Percentiles rank a stretch among this genome's conserved stretches.
Evolutionary conservation across 1,140 invertebrate species (phyloP).

Genomic region (Calliphora vicina): DNA sequence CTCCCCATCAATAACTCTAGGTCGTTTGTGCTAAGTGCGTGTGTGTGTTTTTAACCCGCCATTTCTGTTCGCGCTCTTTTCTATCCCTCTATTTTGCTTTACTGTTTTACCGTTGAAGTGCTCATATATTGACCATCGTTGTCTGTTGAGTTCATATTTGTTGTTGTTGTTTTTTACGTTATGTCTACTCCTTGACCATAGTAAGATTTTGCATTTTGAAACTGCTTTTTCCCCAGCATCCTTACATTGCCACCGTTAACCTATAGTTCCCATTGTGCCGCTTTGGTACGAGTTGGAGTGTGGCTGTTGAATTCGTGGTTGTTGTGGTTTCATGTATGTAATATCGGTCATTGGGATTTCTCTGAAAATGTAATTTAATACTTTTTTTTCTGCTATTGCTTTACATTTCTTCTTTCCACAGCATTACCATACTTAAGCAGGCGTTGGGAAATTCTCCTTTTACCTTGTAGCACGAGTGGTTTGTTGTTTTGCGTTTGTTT

Average conservation of each 20-base stretch:
- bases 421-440: too few species aligned
- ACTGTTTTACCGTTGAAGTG: background rate
- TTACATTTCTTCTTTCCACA: background rate
- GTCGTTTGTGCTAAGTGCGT: too few species aligned
- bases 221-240: background rate
- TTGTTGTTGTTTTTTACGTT: background rate
- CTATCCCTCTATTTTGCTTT: background rate
- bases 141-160: background rate
- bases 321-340: background rate
- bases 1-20: too few species aligned
- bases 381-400: background rate
- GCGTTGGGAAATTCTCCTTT: too few species aligned
- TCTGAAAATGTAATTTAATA: background rate
- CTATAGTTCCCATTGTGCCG: background rate
- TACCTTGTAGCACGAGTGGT: background rate
- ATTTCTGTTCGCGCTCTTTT: background rate
- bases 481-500: background rate
- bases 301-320: background rate
- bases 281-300: background rate
- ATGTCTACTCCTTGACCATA: background rate
- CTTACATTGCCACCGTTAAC: background rate
- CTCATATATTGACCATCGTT: background rate
- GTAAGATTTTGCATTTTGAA: background rate
- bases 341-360: conserved; percentile 12
- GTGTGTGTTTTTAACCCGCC: background rate